phyloP scores from a whole-genome alignment of 1,140 invertebrate species.

The Drosophila takahashii region DNA sequence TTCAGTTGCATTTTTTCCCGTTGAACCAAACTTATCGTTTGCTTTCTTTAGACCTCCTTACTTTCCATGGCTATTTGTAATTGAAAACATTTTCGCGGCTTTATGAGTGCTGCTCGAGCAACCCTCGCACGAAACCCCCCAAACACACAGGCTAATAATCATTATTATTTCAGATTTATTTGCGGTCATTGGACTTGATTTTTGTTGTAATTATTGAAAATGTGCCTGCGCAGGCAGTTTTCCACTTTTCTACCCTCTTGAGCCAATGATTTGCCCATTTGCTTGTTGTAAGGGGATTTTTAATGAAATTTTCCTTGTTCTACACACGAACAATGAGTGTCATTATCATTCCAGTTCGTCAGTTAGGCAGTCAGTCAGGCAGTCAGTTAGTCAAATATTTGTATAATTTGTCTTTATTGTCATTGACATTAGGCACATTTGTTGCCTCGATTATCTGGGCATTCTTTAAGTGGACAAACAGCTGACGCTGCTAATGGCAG shows the following conservation, averaged over 20 bases:
- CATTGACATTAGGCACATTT: conserved; percentile 76
- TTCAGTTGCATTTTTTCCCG: conserved; percentile 56
- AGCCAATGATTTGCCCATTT: conserved; percentile 33
- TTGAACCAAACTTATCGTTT: conserved; percentile 3
- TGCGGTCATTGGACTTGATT: conserved; percentile 41
- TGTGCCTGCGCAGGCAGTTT: conserved; percentile 27
- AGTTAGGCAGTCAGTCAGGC: conserved; percentile 31
- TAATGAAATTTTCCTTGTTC: conserved; percentile 52
- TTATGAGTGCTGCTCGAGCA: conserved; percentile 1
- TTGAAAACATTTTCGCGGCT: conserved; percentile 53
- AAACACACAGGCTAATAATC: conserved; percentile 36
- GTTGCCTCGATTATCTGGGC: conserved; percentile 74
- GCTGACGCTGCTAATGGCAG: conserved; percentile 68
- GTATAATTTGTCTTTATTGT: conserved; percentile 78
- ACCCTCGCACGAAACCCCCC: conserved; percentile 3
- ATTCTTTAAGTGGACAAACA: conserved; percentile 77
- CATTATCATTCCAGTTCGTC: conserved; percentile 54
- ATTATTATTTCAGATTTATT: conserved; percentile 53
- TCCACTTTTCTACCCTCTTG: conserved; percentile 17
- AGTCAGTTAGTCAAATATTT: conserved; percentile 67
- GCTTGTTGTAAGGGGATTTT: conserved; percentile 21
- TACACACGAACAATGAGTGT: conserved; percentile 52
- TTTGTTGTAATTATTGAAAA: conserved; percentile 54
- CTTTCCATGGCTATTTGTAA: conserved; percentile 37
- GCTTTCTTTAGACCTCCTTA: conserved; percentile 8